phyloP scores from a whole-genome alignment of 1,140 invertebrate genomes.

The Caenorhabditis tropicalis region DNA sequence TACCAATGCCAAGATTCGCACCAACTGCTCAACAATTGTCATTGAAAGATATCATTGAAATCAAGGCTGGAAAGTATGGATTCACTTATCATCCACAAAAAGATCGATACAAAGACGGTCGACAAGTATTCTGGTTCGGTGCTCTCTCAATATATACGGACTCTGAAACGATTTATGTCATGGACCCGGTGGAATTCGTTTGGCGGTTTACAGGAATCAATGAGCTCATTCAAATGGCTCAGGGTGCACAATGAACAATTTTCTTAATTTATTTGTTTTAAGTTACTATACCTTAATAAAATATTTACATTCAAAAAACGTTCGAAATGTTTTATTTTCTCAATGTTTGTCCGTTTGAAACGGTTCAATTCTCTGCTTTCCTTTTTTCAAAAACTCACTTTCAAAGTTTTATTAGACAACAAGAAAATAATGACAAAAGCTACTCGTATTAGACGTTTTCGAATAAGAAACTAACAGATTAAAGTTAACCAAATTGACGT shows the following conservation, averaged over 20 bases:
- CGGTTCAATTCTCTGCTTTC: too few relatives aligned
- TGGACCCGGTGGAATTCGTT: slow-evolving; percentile 40
- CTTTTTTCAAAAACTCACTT: too few relatives aligned
- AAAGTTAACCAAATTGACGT: slow-evolving; percentile 1
- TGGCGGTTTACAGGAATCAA: slow-evolving; percentile 43
- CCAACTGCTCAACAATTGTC: slow-evolving; percentile 30
- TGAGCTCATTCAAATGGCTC: slow-evolving; percentile 46
- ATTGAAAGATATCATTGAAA: slow-evolving; percentile 50
- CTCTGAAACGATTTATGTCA: slow-evolving; percentile 33
- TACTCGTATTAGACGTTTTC: neutral
- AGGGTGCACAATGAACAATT: neutral
- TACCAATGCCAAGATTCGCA: neutral
- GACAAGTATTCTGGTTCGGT: slow-evolving; percentile 56
- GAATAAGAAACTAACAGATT: neutral
- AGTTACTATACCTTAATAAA: neutral
- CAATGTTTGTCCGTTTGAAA: neutral
- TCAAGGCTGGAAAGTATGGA: slow-evolving; percentile 30
- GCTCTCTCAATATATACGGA: slow-evolving; percentile 47
- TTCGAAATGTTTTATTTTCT: neutral
- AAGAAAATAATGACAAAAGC: neutral
- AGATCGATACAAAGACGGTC: slow-evolving; percentile 44
- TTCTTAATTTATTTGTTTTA: neutral
- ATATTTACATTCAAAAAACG: neutral
- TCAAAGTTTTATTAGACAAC: too few relatives aligned
- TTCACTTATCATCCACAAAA: slow-evolving; percentile 50